phyloP scores from a whole-genome alignment of 2,113 vertebrate genomes.

The Scopus umbretta region DNA sequence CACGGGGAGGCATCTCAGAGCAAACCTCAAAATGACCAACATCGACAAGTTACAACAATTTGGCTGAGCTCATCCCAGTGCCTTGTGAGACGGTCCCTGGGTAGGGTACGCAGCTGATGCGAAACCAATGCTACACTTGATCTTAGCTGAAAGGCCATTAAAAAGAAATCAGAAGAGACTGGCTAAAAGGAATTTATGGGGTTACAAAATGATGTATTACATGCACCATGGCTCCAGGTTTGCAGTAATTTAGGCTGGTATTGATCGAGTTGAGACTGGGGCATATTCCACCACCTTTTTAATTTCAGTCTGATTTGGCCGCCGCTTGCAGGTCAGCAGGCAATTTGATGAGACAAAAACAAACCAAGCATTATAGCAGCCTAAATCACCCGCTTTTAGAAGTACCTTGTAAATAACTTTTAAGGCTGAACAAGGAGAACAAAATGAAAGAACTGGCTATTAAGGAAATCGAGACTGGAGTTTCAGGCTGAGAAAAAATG shows the following conservation, averaged over 20 bases:
- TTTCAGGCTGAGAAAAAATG: constrained; percentile 17
- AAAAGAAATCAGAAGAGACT: constrained; percentile 44
- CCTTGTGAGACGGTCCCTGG: rapidly evolving
- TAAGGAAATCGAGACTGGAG: constrained; percentile 19
- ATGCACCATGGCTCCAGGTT: constrained; percentile 48
- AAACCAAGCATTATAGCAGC: constrained; percentile 49
- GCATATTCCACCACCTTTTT: constrained; percentile 61
- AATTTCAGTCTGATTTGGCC: constrained; percentile 59
- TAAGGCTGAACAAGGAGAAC: constrained; percentile 29
- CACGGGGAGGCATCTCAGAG: neutral
- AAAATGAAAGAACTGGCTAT: constrained; percentile 48
- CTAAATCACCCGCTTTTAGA: constrained; percentile 41
- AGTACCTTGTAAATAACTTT: constrained; percentile 55
- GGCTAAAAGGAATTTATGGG: constrained; percentile 53
- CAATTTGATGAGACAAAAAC: constrained; percentile 56
- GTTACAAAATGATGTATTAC: constrained; percentile 66
- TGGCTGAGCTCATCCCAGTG: neutral
- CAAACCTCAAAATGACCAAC: neutral
- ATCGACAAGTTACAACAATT: neutral
- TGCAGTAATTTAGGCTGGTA: constrained; percentile 62
- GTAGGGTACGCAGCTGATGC: neutral
- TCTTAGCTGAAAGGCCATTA: constrained; percentile 49
- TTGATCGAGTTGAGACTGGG: constrained; percentile 54
- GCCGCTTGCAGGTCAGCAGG: constrained; percentile 44
- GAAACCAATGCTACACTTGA: constrained; percentile 16